Evolutionary conservation across 2,888 invertebrate species (phyloP).

Genomic region (Drosophila monieri): DNA sequence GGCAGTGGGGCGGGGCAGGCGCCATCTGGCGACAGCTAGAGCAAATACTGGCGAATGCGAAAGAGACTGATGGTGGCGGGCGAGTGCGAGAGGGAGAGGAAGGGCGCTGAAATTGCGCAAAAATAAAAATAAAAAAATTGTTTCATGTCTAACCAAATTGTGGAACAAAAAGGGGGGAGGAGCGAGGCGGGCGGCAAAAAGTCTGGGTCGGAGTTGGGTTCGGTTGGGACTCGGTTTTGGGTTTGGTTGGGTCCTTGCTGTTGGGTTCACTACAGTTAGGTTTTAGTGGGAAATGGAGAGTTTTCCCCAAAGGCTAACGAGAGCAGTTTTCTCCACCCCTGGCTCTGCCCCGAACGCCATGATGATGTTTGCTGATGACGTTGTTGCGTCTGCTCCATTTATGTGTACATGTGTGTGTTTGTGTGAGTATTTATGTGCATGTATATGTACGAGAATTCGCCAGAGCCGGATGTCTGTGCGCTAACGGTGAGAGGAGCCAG

Average conservation of each 20-base stretch:
- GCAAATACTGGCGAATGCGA: slow-evolving; percentile 31
- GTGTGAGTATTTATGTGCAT: slow-evolving; percentile 19
- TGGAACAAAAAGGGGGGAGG: slow-evolving; percentile 15
- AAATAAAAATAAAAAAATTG: slow-evolving; percentile 58
- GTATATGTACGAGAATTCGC: not conserved
- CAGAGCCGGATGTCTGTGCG: slow-evolving; percentile 22
- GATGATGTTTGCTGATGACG: slow-evolving; percentile 45
- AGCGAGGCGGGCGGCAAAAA: not conserved
- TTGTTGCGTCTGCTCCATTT: slow-evolving; percentile 57
- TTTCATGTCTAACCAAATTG: slow-evolving; percentile 70
- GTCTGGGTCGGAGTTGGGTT: slow-evolving; percentile 38
- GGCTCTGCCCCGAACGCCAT: slow-evolving; percentile 4
- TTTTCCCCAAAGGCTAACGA: slow-evolving; percentile 45
- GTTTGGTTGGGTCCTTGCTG: slow-evolving; percentile 13
- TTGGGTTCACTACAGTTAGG: slow-evolving; percentile 13
- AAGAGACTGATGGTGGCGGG: slow-evolving; percentile 2
- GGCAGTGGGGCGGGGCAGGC: slow-evolving; percentile 32
- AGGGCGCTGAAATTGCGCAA: slow-evolving; percentile 33
- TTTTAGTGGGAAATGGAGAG: slow-evolving; percentile 23
- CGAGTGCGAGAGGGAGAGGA: not conserved
- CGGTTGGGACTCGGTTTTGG: slow-evolving; percentile 33
- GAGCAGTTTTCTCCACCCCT: slow-evolving; percentile 9
- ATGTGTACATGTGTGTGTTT: slow-evolving; percentile 18
- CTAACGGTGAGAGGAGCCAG: slow-evolving; percentile 57
- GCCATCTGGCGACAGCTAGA: slow-evolving; percentile 63